Evolutionary conservation across 2,797 vertebrate species (phyloP), one percentile per base, ranked within the genome.

Genomic region (Champsocephalus esox): DNA sequence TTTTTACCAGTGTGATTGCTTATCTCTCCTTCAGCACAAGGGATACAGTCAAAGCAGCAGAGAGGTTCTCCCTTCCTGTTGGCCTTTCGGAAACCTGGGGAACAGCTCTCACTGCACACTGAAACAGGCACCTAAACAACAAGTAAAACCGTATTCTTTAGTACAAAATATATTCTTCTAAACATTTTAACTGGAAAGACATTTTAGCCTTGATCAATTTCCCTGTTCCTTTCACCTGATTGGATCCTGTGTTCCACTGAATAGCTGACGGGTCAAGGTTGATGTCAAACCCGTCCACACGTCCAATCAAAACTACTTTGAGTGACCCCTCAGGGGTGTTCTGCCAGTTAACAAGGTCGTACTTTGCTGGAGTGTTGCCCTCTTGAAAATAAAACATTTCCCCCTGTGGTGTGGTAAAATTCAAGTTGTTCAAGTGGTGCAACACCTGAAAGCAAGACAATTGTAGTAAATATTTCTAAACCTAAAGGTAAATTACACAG

Each of bases 291-390:
- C 90, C 93, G 6, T 94, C 86, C 56, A 95, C 88, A 5, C 41
- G 80, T n/a, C 95, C 95, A 0, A 95, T 85, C 17, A 86, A 68
- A 43, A 88, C 85, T 3, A 92, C 82, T 45, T 75, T 83, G 6
- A 91, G 78, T 6, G 68, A 32, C 0, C 92, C 93, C 1, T 83
- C 70, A 3, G 87, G 19, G 11, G 46, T 82, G 4, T 54, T 89
- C 80, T 95, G 93, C 95, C 94, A 95, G 84, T 95, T 96, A 32
- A 96, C 88, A 21, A 96, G 80, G 80, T 95, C 94, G 12, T 96
- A 96, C 41, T 92, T 93, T 5, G 90, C 91, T 62, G 84, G 89
- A 62, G 81, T 86, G 38, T 91, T 92, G 0, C 79, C 90, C 3
- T 90, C 88, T 45, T 87, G 66, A n/a, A 95, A 94, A 83, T 89